Evolutionary conservation across 2,113 vertebrate genomes (phyloP).

Genomic region (Albula goreensis): DNA sequence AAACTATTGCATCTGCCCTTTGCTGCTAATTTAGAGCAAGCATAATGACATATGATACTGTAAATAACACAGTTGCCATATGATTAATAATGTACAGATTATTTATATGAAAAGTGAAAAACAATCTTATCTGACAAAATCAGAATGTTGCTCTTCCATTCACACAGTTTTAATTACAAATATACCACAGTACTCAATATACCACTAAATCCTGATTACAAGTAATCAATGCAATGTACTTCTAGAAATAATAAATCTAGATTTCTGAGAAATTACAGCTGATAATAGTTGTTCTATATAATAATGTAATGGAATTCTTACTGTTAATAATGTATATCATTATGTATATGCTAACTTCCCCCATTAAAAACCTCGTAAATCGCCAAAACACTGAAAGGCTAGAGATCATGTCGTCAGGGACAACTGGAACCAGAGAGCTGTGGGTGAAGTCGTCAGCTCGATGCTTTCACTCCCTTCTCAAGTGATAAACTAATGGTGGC

Average conservation of each 20-base stretch:
- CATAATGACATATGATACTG: too few species aligned
- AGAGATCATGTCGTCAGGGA: background rate
- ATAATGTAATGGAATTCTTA: too few species aligned
- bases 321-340: too few species aligned
- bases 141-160: background rate
- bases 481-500: conserved; percentile 12
- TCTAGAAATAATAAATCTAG: too few species aligned
- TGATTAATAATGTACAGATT: too few species aligned
- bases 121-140: background rate
- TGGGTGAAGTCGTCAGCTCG: background rate
- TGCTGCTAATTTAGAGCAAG: background rate
- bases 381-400: background rate
- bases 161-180: background rate
- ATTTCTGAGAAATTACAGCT: background rate
- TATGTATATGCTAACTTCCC: too few species aligned
- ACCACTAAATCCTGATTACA: too few species aligned
- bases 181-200: background rate
- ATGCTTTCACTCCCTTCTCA: background rate
- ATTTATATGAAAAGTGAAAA: background rate
- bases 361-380: too few species aligned
- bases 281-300: background rate
- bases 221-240: too few species aligned
- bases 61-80: too few species aligned
- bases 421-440: background rate
- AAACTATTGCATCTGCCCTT: background rate